Base-by-base conservation (phyloP, 1,140 invertebrate genomes). In the Aphelenchoides besseyi region DNA sequence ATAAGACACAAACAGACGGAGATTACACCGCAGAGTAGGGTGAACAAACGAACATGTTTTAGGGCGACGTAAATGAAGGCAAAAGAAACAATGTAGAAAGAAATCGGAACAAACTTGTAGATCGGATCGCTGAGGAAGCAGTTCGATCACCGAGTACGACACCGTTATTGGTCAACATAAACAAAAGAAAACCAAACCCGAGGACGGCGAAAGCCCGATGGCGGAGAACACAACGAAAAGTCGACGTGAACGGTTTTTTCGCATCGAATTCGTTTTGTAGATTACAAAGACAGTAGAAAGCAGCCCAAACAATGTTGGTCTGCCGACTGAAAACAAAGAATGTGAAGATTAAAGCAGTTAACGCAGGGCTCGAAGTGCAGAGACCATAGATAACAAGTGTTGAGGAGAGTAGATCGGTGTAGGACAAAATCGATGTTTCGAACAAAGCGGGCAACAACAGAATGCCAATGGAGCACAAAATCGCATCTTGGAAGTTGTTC, bases 341-440 rank as follows among this genome's bases (percentile, higher is more conserved):
- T 3, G 70, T 53, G 59, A 84, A 82, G 16, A 76, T 62, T 3
- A 74, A 12, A 26, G 77, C 69, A 18, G 79, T 70, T 1, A 68
- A 32, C n/a, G 70, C 53, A n/a, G 61, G 67, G 33, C 48, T 66
- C 5, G 29, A 54, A 33, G n/a, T 67, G 26, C 5, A 23, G 30
- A 70, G 33, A 33, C 70, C 82, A 53, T 48, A 69, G 32, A 82
- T 68, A n/a, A 84, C 69, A 9, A 71, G 3, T 79, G 61, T 85
- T 81, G 74, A 72, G 36, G 92, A 92, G 9, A 92, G 81, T 1
- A 89, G 88, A 82, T 98, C 96, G 0, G 96, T 98, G 83, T 98
- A 98, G 85, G 95, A 98, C 0, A 98, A 86, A 85, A 94, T 92
- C 9, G 90, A 90, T 85, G 94, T 97, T 83, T 97, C 97, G 83